Evolutionary conservation across 2,888 invertebrate genomes (phyloP), one percentile per base, ranked within the genome.

Genomic region (Troides helena): DNA sequence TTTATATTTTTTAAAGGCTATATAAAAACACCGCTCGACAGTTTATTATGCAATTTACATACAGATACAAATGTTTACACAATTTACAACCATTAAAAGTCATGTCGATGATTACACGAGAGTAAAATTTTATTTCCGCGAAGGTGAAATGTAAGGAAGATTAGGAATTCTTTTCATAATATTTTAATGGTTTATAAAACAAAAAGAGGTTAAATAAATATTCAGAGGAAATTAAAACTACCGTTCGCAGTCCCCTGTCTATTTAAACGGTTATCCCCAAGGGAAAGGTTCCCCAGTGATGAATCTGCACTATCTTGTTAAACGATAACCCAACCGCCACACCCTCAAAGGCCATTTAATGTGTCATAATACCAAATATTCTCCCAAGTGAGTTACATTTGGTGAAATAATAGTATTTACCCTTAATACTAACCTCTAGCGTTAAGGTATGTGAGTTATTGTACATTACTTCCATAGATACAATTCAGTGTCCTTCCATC

Each of bases 361-460:
- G 89, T 86, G 88, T 90, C 90, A 90, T 90, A 91, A 90, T 88
- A 86, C 87, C 80, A 81, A 84, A 84, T 83, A 89, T 89, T 86
- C 87, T 87, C 85, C 85, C 86, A 80, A 82, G 82, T 86, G 85
- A 87, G 82, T 85, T 84, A 86, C 81, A 78, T 65, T 65, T 56
- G 39, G 21, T 56, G 50, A 65, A 59, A 25, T 58, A 58, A 58
- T 58, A 10, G 57, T 23, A n/a, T 53, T 53, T 53, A 53, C 53
- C 53, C 46, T 46, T 8, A 7, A 53, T n/a, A 53, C 18, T 18
- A 50, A 50, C 14, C 17, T 50, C 17, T 3, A 50, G 14, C 8
- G 3, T n/a, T n/a, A 53, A 53, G 53, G 53, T 53, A 18, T 53
- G n/a, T n/a, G 18, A 53, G 53, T n/a, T 53, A 30, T 5, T 30